Percentiles rank a stretch among this genome's conserved stretches.
phyloP scores from a whole-genome alignment of 1,140 invertebrate species.

The Mycetomoellerius zeteki region DNA sequence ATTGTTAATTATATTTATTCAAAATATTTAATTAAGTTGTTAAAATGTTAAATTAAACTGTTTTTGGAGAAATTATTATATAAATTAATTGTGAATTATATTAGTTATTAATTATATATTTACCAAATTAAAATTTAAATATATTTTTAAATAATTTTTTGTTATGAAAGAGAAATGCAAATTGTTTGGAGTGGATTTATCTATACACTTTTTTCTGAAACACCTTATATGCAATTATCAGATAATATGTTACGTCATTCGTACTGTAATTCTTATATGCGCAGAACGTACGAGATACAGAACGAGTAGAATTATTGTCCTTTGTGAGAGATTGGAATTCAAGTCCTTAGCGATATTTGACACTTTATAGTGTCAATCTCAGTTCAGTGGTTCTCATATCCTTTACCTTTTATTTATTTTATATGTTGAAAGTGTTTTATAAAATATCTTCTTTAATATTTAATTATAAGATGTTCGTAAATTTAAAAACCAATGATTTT shows the following conservation, averaged over 20 bases:
- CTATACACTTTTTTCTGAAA: not conserved
- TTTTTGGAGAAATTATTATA: not conserved
- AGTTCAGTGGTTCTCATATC: not conserved
- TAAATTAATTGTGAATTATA: not conserved
- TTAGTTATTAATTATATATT: not conserved
- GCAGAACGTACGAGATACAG: not conserved
- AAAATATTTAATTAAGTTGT: too few relatives aligned
- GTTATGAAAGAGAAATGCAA: not conserved
- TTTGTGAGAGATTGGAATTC: not conserved
- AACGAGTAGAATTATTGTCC: not conserved
- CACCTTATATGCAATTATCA: constrained; percentile 23
- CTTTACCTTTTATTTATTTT: not conserved
- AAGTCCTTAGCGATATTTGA: constrained; percentile 17
- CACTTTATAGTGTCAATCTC: not conserved
- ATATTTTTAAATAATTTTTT: constrained; percentile 16
- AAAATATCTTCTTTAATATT: not conserved
- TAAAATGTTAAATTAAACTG: not conserved
- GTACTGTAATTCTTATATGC: not conserved
- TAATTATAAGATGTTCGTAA: too few relatives aligned
- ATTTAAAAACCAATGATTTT: too few relatives aligned
- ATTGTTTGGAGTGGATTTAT: not conserved
- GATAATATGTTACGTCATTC: not conserved
- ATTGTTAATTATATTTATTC: too few relatives aligned
- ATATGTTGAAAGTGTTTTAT: not conserved
- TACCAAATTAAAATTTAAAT: not conserved